These are phyloP conservation scores for Amphipoea lucens DNA, from an alignment of 2,888 invertebrate species.

Conservation along the genomic window DNA sequence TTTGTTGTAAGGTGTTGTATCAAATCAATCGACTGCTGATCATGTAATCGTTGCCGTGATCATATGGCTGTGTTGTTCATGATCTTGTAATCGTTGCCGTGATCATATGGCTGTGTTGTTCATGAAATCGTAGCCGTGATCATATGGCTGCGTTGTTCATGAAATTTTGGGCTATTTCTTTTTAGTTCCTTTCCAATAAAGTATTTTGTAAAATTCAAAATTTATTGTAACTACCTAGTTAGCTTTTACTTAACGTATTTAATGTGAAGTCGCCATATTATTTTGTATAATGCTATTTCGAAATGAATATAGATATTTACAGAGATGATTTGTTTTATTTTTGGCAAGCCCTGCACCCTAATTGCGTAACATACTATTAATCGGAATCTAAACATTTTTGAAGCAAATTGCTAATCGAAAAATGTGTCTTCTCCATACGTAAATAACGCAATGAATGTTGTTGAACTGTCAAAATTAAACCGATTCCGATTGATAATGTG, in stretches of 20 bases:
- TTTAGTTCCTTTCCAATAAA: conserved; percentile 50
- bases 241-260: conserved; percentile 57
- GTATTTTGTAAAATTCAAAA: conserved; percentile 58
- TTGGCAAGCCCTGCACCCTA: background rate
- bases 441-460: too few species aligned
- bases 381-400: too few species aligned
- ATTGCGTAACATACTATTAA: too few species aligned
- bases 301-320: conserved; percentile 59
- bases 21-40: conserved; percentile 26
- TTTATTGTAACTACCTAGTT: conserved; percentile 41
- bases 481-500: too few species aligned
- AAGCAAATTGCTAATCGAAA: too few species aligned
- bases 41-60: conserved; percentile 47
- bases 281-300: conserved; percentile 61
- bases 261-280: conserved; percentile 68
- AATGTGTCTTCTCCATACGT: too few species aligned
- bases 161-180: conserved; percentile 44
- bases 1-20: conserved; percentile 11
- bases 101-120: conserved; percentile 62
- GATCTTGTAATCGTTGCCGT: conserved; percentile 33
- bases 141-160: conserved; percentile 59
- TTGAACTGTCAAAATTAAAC: too few species aligned
- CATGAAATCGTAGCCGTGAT: conserved; percentile 46
- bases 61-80: conserved; percentile 59
- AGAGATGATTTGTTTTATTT: conserved; percentile 47